These are phyloP conservation scores for Semaprochilodus insignis DNA, from an alignment of 2,797 vertebrate species.

Conservation along the genomic window DNA sequence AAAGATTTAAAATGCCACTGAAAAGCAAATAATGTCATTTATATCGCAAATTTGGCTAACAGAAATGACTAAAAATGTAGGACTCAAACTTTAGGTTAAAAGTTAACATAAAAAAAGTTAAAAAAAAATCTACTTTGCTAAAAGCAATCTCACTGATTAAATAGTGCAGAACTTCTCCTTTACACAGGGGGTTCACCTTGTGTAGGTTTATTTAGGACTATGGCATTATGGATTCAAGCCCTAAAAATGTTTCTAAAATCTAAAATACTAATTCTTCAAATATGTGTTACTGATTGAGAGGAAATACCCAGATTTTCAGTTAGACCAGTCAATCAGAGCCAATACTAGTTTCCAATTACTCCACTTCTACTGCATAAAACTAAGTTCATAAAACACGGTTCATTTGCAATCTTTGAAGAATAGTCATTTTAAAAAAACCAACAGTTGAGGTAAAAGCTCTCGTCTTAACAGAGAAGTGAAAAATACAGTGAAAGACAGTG, in stretches of 20 bases:
- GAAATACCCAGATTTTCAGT: slow-evolving; percentile 7
- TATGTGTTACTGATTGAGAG: neutral
- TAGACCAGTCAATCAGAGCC: neutral
- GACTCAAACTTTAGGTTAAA: no score
- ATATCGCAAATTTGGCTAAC: no score
- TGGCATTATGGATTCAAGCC: neutral
- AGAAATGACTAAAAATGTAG: no score
- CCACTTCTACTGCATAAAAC: slow-evolving; percentile 16
- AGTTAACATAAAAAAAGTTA: no score
- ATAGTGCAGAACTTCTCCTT: neutral
- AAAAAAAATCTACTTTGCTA: no score
- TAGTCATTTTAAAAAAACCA: neutral
- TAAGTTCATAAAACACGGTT: slow-evolving; percentile 12
- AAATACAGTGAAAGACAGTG: neutral
- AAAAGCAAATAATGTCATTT: no score
- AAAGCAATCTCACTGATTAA: neutral
- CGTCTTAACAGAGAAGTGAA: slow-evolving; percentile 19
- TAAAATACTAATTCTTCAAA: neutral
- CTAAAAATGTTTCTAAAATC: neutral
- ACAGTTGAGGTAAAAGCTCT: slow-evolving; percentile 39
- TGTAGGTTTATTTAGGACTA: neutral
- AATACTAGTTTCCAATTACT: neutral
- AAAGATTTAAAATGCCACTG: no score
- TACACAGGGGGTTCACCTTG: neutral
- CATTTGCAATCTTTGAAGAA: neutral